Conservation (phyloP, 2,113 vertebrate genomes). For the Setophaga kirtlandii region DNA sequence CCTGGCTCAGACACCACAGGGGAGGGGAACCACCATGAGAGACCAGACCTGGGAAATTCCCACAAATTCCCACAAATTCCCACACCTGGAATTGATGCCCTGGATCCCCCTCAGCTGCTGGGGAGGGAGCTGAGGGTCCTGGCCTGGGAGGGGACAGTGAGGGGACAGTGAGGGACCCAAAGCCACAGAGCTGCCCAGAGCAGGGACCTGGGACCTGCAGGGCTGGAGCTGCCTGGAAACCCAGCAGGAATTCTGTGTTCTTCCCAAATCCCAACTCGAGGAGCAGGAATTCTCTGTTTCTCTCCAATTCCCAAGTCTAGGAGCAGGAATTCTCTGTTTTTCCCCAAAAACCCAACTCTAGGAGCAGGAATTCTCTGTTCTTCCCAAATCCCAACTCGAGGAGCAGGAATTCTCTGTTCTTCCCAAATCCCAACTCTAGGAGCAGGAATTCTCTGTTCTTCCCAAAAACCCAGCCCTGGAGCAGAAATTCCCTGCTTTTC, state of each 20-base stretch:
- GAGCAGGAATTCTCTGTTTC: background rate
- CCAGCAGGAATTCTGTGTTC: too few relatives aligned
- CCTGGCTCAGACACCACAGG: background rate
- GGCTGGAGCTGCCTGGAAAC: background rate
- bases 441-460: background rate
- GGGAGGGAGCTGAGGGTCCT: background rate
- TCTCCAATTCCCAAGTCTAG: too few relatives aligned
- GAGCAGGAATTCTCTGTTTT: background rate
- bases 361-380: background rate
- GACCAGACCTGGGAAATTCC: too few relatives aligned
- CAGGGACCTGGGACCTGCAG: background rate
- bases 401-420: background rate
- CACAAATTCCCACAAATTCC: too few relatives aligned
- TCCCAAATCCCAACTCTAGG: background rate
- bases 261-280: too few relatives aligned
- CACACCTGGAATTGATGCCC: background rate
- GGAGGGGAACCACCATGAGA: background rate
- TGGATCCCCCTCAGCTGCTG: too few relatives aligned
- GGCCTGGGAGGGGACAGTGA: accelerated
- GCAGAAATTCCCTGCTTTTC: background rate
- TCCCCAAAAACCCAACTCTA: accelerated
- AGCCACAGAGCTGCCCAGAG: background rate
- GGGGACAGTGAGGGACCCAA: background rate
- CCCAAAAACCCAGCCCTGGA: background rate
- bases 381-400: too few relatives aligned